Conservation (phyloP, 2,888 invertebrate genomes). For the Cerceris rybyensis region DNA sequence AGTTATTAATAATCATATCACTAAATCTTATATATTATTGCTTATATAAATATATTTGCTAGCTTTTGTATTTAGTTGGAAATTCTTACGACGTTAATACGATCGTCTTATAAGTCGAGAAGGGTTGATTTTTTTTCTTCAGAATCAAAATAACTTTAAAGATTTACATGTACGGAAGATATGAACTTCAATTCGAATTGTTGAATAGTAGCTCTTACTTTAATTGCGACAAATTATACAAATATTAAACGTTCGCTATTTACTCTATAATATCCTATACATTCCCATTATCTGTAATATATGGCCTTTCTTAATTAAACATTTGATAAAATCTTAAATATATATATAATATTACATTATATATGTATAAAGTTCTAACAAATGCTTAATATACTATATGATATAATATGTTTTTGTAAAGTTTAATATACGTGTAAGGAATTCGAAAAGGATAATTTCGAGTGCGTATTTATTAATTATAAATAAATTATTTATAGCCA, state of each 20-base stretch:
- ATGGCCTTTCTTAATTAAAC: slow-evolving; percentile 39
- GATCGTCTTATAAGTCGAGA: slow-evolving; percentile 23
- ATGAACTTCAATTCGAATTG: slow-evolving; percentile 45
- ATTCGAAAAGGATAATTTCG: slow-evolving; percentile 27
- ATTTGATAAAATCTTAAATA: slow-evolving; percentile 38
- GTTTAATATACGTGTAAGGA: slow-evolving; percentile 32
- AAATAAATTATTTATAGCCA: slow-evolving; percentile 49
- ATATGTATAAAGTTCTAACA: not conserved
- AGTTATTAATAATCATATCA: slow-evolving; percentile 55
- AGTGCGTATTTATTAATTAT: slow-evolving; percentile 48
- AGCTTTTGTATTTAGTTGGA: slow-evolving; percentile 59
- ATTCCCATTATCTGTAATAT: slow-evolving; percentile 55
- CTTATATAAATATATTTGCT: slow-evolving; percentile 52
- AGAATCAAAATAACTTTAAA: slow-evolving; percentile 53
- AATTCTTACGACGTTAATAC: slow-evolving; percentile 38
- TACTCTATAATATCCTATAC: slow-evolving; percentile 41
- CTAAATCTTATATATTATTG: slow-evolving; percentile 53
- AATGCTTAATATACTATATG: too few species aligned
- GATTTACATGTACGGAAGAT: slow-evolving; percentile 21
- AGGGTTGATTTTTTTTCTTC: slow-evolving; percentile 38
- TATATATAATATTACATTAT: slow-evolving; percentile 13
- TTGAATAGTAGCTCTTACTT: slow-evolving; percentile 48
- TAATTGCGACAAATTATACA: slow-evolving; percentile 36
- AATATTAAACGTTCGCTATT: slow-evolving; percentile 21
- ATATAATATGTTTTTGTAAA: slow-evolving; percentile 23